These are phyloP conservation scores for Promerops cafer DNA, from an alignment of 2,113 vertebrate genomes.

Conservation along the genomic window DNA sequence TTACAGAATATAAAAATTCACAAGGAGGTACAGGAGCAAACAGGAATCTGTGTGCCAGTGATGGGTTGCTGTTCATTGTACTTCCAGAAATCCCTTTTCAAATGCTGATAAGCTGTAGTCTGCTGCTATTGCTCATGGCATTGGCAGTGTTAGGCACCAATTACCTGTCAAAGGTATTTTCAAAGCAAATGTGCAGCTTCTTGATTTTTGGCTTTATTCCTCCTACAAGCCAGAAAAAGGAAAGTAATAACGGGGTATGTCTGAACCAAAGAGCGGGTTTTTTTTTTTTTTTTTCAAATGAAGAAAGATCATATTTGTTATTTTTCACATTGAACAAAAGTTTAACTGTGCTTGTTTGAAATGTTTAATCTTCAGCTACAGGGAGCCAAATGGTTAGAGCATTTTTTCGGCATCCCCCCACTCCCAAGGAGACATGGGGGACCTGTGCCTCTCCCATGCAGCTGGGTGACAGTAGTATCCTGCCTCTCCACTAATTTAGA, in stretches of 20 bases:
- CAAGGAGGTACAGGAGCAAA: neutral
- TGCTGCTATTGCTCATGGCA: neutral
- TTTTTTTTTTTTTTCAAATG: neutral
- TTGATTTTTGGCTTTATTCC: neutral
- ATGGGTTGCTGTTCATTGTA: neutral
- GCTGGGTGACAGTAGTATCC: neutral
- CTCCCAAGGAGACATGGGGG: neutral
- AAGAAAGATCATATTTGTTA: neutral
- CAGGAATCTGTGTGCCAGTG: neutral
- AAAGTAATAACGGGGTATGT: neutral
- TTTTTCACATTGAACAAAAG: neutral
- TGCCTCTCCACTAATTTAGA: neutral
- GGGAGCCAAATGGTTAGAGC: neutral
- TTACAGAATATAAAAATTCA: neutral
- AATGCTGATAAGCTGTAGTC: neutral
- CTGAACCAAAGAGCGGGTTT: neutral
- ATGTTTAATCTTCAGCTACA: neutral
- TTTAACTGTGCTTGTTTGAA: neutral
- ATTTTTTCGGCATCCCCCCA: neutral
- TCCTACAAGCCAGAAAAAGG: neutral
- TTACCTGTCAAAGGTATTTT: constrained; percentile 4
- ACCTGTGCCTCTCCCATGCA: neutral
- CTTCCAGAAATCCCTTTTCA: neutral
- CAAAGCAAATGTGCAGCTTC: neutral
- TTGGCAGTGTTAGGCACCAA: neutral